Base-by-base conservation (phyloP, 1,140 invertebrate genomes). In the Drosophila saltans region DNA sequence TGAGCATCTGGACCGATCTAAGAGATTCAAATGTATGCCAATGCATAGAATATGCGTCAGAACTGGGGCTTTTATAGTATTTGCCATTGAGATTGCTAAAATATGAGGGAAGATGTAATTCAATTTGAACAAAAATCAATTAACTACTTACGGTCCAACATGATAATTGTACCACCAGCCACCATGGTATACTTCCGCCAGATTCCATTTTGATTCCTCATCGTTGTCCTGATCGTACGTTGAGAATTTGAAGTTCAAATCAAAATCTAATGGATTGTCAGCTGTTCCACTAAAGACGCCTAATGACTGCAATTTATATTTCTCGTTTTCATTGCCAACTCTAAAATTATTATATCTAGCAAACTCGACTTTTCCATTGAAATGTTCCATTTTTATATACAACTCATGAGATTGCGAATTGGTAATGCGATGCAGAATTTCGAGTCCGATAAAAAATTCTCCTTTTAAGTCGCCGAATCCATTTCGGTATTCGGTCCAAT, bases 271-370 rank as follows among this genome's bases (percentile, higher is more conserved):
- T 39, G 6, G 0, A 6, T 45, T 11, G 16, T 1, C 1, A 62
- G 30, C 2, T 71, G 28, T 30, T 4, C 28, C 28, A 30, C 28
- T 0, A 48, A 65, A 72, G 0, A 6, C 10, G 0, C 76, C 78
- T 1, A 80, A 48, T 1, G 28, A 2, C 3, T 70, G 74, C 3
- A 80, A 9, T 7, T 9, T 5, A 8, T 61, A 80, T 0, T 26
- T 3, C 11, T 74, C 62, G 4, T 28, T 28, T 21, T 79, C 78
- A 36, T 58, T 55, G n/a, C 67, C 72, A 45, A 80, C 60, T 1
- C 9, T 10, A 40, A 80, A 71, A 11, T 80, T 58, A 7, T 78
- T 67, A 8, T 75, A 80, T 24, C 67, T 64, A 8, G 76, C 76
- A 30, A 65, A 75, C n/a, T 59, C 40, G 8, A 16, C 1, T 3